These are phyloP conservation scores for Drosophila obscura DNA, from an alignment of 1,140 invertebrate genomes.

Conservation along the genomic window DNA sequence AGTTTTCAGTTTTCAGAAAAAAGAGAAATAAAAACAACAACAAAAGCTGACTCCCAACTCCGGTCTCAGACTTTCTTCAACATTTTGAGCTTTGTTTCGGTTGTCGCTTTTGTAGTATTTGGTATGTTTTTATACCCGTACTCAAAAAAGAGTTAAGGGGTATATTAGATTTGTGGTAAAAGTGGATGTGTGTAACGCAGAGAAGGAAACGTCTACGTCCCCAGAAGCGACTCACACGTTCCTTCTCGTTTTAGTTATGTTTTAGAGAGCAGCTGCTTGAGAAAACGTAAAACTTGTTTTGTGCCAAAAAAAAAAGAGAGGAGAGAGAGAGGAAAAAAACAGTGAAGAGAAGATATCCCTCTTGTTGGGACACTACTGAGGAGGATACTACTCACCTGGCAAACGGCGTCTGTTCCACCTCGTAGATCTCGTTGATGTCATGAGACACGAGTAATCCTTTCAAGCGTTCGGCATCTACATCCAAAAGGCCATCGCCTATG, in stretches of 20 bases:
- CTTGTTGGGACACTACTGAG: neutral
- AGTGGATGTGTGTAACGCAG: too few relatives aligned
- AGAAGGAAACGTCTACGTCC: too few relatives aligned
- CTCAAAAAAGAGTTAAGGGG: too few relatives aligned
- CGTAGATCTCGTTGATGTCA: slow-evolving; percentile 87
- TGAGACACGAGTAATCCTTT: slow-evolving; percentile 86
- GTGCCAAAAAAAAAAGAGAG: slow-evolving; percentile 37
- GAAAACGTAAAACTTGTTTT: slow-evolving; percentile 47
- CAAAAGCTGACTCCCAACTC: slow-evolving; percentile 54
- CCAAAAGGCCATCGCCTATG: slow-evolving; percentile 87
- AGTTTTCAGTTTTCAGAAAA: slow-evolving; percentile 67
- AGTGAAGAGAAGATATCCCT: neutral
- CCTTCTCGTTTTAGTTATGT: neutral
- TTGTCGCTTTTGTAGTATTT: slow-evolving; percentile 54
- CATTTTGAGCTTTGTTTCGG: slow-evolving; percentile 63
- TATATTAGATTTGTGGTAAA: too few relatives aligned
- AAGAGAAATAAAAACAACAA: slow-evolving; percentile 7
- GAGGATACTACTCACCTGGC: slow-evolving; percentile 85
- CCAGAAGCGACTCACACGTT: too few relatives aligned
- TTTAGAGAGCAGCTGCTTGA: slow-evolving; percentile 44
- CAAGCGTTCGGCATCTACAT: slow-evolving; percentile 86
- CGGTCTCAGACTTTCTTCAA: slow-evolving; percentile 65
- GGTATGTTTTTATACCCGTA: too few relatives aligned
- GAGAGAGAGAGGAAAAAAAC: slow-evolving; percentile 27
- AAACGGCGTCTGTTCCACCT: slow-evolving; percentile 89